phyloP scores from a whole-genome alignment of 2,113 vertebrate species.

The Dolichallabes microphthalmus region DNA sequence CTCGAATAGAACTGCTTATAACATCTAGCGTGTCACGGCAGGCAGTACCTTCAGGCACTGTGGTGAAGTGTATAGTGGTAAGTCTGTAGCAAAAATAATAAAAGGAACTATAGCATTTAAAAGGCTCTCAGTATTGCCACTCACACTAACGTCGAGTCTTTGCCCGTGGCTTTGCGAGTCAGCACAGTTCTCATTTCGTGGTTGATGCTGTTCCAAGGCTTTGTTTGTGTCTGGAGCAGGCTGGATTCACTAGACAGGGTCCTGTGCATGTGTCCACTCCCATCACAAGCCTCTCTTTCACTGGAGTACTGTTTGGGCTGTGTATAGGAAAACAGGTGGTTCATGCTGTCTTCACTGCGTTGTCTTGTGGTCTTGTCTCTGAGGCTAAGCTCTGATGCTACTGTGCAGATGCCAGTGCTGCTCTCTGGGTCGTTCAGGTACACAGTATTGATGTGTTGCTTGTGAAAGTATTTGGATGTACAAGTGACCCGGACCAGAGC shows the following conservation, averaged over 20 bases:
- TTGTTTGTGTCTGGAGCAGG: constrained; percentile 68
- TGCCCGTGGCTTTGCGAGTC: constrained; percentile 72
- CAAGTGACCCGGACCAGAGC: constrained; percentile 71
- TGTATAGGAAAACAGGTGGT: constrained; percentile 69
- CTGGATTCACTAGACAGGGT: constrained; percentile 72
- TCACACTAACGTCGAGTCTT: constrained; percentile 90
- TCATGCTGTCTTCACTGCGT: constrained; percentile 70
- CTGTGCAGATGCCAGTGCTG: constrained; percentile 38
- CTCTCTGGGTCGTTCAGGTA: constrained; percentile 74
- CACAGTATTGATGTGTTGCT: constrained; percentile 62
- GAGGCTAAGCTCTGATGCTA: constrained; percentile 64
- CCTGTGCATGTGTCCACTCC: constrained; percentile 63
- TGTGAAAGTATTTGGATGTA: constrained; percentile 47
- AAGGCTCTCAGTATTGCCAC: neutral
- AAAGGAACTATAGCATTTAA: neutral
- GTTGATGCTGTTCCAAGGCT: constrained; percentile 79
- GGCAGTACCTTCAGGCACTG: neutral
- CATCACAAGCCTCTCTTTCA: constrained; percentile 61
- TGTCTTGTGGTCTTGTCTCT: constrained; percentile 61
- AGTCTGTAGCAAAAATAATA: constrained; percentile 12
- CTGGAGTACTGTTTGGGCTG: constrained; percentile 66
- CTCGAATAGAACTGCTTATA: neutral
- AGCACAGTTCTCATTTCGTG: constrained; percentile 80
- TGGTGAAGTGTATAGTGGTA: neutral
- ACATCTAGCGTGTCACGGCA: neutral